A percentile compares a stretch with the other conserved stretches of the same genome.
Evolutionary conservation across 2,888 invertebrate genomes (phyloP).

Genomic region (Drosophila setosimentum): DNA sequence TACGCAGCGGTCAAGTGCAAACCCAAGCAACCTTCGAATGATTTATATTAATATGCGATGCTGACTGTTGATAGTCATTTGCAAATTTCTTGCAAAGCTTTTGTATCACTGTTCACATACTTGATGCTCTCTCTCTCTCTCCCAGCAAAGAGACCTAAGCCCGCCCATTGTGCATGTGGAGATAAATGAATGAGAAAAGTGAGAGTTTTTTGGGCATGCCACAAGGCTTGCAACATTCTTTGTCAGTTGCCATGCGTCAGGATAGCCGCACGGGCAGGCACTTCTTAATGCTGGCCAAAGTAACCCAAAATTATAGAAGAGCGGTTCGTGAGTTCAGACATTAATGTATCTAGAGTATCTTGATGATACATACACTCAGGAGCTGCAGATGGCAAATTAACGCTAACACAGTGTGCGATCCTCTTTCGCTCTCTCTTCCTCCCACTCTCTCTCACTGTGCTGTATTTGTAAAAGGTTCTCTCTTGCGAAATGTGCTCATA

Average conservation of each 20-base stretch:
- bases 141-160: constrained; percentile 38
- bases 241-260: constrained; percentile 75
- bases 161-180: constrained; percentile 36
- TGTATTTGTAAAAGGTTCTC: constrained; percentile 30
- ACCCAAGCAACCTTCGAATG: neutral
- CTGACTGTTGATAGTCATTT: neutral
- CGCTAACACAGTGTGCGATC: constrained; percentile 63
- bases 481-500: constrained; percentile 59
- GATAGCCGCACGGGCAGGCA: constrained; percentile 65
- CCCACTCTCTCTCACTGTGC: constrained; percentile 7
- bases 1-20: neutral
- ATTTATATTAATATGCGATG: neutral
- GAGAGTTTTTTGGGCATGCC: constrained; percentile 27
- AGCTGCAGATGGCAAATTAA: constrained; percentile 47
- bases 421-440: constrained; percentile 1
- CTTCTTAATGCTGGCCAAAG: constrained; percentile 18
- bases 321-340: constrained; percentile 19
- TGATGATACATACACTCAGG: constrained; percentile 34
- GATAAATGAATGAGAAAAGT: constrained; percentile 37
- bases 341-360: constrained; percentile 31
- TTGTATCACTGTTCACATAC: constrained; percentile 45
- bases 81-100: neutral
- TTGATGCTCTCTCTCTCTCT: neutral
- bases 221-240: constrained; percentile 46
- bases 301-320: constrained; percentile 13